phyloP scores from a whole-genome alignment of 2,797 vertebrate species.

The Alectoris magna region DNA sequence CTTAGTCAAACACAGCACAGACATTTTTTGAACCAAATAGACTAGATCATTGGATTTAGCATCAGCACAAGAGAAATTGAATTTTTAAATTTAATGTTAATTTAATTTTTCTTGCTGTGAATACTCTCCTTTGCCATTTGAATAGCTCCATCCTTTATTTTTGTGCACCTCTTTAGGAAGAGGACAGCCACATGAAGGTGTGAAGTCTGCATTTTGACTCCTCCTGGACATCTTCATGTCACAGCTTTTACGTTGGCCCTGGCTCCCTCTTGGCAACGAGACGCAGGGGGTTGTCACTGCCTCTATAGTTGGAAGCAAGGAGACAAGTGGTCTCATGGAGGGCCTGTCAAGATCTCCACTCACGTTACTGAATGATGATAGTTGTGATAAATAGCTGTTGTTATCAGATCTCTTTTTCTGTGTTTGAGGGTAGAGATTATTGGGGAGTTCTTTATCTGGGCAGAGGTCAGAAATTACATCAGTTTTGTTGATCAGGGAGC shows the following conservation, averaged over 20 bases:
- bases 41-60: not conserved
- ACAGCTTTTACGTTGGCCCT: not conserved
- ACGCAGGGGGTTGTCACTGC: not conserved
- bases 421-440: not conserved
- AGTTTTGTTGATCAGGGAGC: not conserved
- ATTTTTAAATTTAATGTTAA: not conserved
- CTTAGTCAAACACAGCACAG: not conserved
- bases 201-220: not conserved
- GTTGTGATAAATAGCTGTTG: not conserved
- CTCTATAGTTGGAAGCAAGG: not conserved
- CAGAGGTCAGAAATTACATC: not conserved
- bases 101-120: not conserved
- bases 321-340: not conserved
- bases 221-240: not conserved
- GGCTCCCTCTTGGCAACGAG: not conserved
- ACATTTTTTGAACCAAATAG: fast-evolving
- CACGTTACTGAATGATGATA: not conserved
- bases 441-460: not conserved
- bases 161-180: not conserved
- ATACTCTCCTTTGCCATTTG: not conserved
- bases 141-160: not conserved
- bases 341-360: not conserved
- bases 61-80: not conserved
- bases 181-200: not conserved
- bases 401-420: not conserved